phyloP scores from a whole-genome alignment of 2,113 vertebrate genomes.

The Phycodurus eques region DNA sequence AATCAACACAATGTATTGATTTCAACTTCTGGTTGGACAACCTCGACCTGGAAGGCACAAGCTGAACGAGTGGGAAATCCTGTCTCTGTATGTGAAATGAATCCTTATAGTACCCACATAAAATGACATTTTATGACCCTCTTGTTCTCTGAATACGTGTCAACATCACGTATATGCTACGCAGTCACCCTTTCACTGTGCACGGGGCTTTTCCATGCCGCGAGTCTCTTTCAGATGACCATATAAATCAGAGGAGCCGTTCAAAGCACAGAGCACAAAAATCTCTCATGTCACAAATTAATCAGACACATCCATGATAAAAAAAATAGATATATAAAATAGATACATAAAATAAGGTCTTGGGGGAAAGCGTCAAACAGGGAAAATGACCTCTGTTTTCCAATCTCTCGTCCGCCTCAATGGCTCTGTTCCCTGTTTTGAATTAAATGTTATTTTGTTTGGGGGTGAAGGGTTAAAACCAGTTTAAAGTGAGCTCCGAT shows the following conservation, averaged over 20 bases:
- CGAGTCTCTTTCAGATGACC: constrained; percentile 69
- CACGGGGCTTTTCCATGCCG: no score
- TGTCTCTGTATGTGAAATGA: no score
- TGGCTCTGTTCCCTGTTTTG: neutral
- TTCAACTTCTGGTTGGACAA: neutral
- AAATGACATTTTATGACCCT: constrained; percentile 5
- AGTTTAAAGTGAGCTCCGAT: neutral
- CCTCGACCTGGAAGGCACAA: neutral
- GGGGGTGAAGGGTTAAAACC: constrained; percentile 12
- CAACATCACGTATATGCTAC: neutral
- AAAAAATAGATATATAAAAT: no score
- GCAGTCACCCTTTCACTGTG: no score
- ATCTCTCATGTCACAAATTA: constrained; percentile 68
- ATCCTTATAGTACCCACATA: neutral
- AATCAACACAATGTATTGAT: neutral
- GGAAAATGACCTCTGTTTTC: constrained; percentile 12
- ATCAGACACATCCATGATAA: constrained; percentile 50
- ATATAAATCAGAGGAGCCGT: constrained; percentile 71
- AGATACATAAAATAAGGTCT: no score
- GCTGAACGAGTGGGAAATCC: neutral
- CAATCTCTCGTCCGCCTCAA: neutral
- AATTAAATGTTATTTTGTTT: constrained; percentile 19
- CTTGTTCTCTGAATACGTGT: neutral
- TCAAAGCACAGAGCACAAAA: constrained; percentile 56
- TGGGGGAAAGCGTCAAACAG: constrained; percentile 1